Evolutionary conservation across 1,140 invertebrate species (phyloP), one percentile per base, ranked within the genome.

Genomic region (Littorina saxatilis): DNA sequence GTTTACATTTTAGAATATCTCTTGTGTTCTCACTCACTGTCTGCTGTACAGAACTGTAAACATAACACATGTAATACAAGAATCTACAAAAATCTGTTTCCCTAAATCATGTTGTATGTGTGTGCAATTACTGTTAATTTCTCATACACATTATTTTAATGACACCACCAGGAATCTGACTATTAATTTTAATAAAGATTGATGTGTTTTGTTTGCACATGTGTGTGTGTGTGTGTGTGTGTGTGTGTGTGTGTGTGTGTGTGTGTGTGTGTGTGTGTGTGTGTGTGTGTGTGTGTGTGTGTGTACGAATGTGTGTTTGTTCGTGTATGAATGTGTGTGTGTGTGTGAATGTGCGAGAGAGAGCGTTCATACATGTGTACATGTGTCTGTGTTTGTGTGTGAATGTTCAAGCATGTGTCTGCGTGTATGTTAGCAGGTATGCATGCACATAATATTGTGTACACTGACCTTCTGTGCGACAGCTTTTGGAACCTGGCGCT

Each of bases 401-500:
- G 58, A 23, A 5, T 7, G 7, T n/a, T n/a, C 20, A 61, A 61
- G 4, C 20, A 23, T 5, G 7, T 61, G 9, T 61, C 20, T 61
- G 20, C 9, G 9, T 61, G 20, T 7, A 61, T 61, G 5, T 61
- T 61, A n/a, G n/a, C n/a, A n/a, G n/a, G 20, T n/a, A 23, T n/a
- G n/a, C 27, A 23, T n/a, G 58, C 7, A 23, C 58, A 61, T 23
- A 7, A 61, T 23, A n/a, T 7, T 61, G 20, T 11, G 23, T 7
- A 5, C 27, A 63, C 66, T 13, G 1, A 73, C 70, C 43, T 73
- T 47, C 23, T 73, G 70, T 47, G 70, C 70, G 5, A 52, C 70
- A 4, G 70, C 70, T 50, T 23, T 73, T 20, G 70, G 39, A 1
- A 73, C 70, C 70, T 73, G 70, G 2, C 70, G 70, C 43, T 52